phyloP scores from a whole-genome alignment of 1,140 invertebrate genomes.

The Andrena cerasifolii region DNA sequence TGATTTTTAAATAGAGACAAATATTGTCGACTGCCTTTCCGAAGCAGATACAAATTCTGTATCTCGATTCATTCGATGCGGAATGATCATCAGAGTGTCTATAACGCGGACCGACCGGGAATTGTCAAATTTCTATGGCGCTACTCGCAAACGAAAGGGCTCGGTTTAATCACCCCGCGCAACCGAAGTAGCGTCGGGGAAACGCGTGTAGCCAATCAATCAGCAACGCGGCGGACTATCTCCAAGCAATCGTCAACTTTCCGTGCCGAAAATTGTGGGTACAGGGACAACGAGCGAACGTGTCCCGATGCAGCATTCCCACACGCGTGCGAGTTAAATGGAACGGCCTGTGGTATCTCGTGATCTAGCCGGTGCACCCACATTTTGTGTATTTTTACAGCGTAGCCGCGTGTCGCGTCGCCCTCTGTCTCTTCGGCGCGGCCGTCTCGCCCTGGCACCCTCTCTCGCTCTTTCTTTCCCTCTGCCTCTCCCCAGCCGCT shows the following conservation, averaged over 20 bases:
- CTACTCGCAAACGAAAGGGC: too few species aligned
- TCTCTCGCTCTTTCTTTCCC: neutral
- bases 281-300: neutral
- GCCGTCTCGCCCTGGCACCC: constrained; percentile 9
- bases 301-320: neutral
- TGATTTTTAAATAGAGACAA: too few species aligned
- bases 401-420: constrained; percentile 29
- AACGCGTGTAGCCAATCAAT: neutral
- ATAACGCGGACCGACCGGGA: too few species aligned
- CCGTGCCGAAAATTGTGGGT: neutral
- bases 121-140: too few species aligned
- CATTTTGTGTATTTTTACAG: constrained; percentile 68
- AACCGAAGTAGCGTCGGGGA: too few species aligned
- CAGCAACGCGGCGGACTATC: constrained; percentile 1
- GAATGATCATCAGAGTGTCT: too few species aligned
- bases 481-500: constrained; percentile 21
- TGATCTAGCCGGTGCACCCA: constrained; percentile 25
- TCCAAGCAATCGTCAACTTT: constrained; percentile 13
- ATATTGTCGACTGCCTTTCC: too few species aligned
- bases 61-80: too few species aligned
- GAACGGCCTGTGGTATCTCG: constrained; percentile 17
- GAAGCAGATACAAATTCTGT: too few species aligned
- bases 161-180: too few species aligned
- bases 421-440: constrained; percentile 10
- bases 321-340: constrained; percentile 13